Evolutionary conservation across 2,113 vertebrate species (phyloP).

Genomic region (Isichthys henryi): DNA sequence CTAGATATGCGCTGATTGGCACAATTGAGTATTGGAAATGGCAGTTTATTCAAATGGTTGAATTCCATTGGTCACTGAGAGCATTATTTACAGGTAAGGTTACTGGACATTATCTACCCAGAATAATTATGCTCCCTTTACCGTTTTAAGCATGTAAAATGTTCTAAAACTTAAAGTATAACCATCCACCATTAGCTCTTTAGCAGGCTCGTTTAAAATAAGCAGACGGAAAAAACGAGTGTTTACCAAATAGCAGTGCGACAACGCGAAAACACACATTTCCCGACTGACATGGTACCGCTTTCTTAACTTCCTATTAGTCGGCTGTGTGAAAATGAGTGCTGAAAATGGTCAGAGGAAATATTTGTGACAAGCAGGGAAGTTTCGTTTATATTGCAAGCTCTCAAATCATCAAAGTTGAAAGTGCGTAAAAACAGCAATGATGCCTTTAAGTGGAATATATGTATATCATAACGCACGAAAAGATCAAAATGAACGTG

Average conservation of each 20-base stretch:
- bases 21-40: conserved; percentile 69
- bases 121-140: conserved; percentile 34
- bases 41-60: conserved; percentile 64
- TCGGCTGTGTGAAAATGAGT: not conserved
- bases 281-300: not conserved
- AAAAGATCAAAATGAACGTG: not conserved
- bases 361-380: not conserved
- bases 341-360: not conserved
- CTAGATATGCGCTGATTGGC: conserved; percentile 65
- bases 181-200: not conserved
- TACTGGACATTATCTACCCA: conserved; percentile 39
- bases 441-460: not conserved
- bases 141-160: conserved; percentile 31
- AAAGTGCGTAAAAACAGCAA: not conserved
- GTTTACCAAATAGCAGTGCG: not conserved
- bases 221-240: not conserved
- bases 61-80: conserved; percentile 70
- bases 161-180: conserved; percentile 26
- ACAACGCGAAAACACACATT: not conserved
- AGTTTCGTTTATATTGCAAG: not conserved
- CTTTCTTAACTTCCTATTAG: not conserved
- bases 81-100: conserved; percentile 70
- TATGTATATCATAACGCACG: not conserved
- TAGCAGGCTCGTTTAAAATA: not conserved
- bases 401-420: not conserved